Base-by-base conservation (phyloP, 2,797 vertebrate genomes). In the Enteromius thamalakanensis region DNA sequence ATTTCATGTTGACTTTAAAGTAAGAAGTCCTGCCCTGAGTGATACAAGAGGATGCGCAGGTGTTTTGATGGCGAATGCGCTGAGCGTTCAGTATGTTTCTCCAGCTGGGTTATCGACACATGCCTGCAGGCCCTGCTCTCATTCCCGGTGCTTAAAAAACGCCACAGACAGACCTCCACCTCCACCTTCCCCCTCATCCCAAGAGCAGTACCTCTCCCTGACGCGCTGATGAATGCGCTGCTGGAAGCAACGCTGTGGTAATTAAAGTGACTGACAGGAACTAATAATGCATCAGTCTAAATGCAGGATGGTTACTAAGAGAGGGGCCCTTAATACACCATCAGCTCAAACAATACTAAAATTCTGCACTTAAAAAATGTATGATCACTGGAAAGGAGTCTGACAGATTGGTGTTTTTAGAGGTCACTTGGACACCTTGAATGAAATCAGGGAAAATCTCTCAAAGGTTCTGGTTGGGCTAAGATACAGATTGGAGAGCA, bases 211-310 rank as follows among this genome's bases (percentile, higher is more conserved):
- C 62, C 47, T 75, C 67, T 84, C 82, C 62, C 23, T 47, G 62
- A 42, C 37, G 21, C 1, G 23, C 58, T 86, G 79, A 84, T 76
- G 76, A 82, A 87, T 82, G 74, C 10, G 3, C 77, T 21, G 8
- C 26, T 37, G 85, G 34, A 82, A 86, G 29, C 7, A 45, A 23
- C 47, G 26, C 74, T 86, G 80, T 47, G 80, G 82, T 87, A 87
- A 83, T 76, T 81, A 79, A 86, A 67, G 40, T 55, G 78, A 83
- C 78, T 79, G 65, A 83, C 72, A 8, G 40, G 69, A 86, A 84
- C 84, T 80, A 84, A 65, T 83, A 83, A 86, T 81, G 82, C 64
- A 87, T 86, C 86, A 84, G 79, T 82, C 17, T 86, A 87, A 88
- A 82, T 55, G 82, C 86, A 83, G 79, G 75, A 82, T 32, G 51